Conservation (phyloP, 2,797 vertebrate species). For the Lacerta agilis region DNA sequence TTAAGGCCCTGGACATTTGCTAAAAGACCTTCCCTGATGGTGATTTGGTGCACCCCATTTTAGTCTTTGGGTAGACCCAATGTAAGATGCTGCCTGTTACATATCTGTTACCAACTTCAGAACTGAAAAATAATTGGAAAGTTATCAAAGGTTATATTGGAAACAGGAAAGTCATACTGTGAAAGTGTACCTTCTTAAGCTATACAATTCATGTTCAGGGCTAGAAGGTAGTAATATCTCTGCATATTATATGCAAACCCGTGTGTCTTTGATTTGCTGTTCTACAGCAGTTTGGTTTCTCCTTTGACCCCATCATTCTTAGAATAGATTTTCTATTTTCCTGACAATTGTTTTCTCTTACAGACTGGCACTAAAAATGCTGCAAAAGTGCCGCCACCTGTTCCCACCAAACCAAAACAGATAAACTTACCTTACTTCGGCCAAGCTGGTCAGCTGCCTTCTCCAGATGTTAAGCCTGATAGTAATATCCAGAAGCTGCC, state of each 20-base stretch:
- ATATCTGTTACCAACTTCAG: neutral
- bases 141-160: neutral
- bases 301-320: neutral
- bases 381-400: conserved; percentile 95
- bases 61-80: neutral
- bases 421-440: conserved; percentile 84
- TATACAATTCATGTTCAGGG: neutral
- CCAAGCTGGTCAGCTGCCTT: conserved; percentile 72
- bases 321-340: neutral
- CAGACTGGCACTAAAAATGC: conserved; percentile 84
- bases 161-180: neutral
- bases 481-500: conserved; percentile 79
- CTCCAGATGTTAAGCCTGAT: conserved; percentile 74
- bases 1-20: too few relatives aligned
- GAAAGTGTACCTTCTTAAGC: neutral
- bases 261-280: neutral
- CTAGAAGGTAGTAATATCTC: neutral
- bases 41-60: neutral
- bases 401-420: conserved; percentile 95
- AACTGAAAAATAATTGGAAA: neutral
- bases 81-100: neutral
- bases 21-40: too few relatives aligned
- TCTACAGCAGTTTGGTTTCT: neutral
- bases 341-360: conserved; percentile 47
- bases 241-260: neutral